Evolutionary conservation across 2,113 vertebrate genomes (phyloP).

Genomic region (Lophochroa leadbeateri): DNA sequence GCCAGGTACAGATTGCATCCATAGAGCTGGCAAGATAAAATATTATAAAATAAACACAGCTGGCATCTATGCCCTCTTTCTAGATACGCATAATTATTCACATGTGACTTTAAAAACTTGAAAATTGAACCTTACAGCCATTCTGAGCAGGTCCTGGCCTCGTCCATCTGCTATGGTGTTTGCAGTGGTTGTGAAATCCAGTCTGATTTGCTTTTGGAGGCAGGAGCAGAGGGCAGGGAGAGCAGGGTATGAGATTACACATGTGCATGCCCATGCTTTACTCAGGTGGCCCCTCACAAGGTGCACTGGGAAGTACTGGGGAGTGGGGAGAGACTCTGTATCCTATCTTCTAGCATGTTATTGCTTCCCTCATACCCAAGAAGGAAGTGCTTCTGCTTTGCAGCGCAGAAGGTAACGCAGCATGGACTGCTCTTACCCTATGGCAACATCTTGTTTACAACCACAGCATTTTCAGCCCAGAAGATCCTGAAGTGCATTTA

Average conservation of each 20-base stretch:
- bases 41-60: neutral
- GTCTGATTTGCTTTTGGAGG: neutral
- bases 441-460: neutral
- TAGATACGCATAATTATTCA: neutral
- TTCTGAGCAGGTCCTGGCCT: neutral
- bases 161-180: rapidly evolving
- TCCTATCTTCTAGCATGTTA: neutral
- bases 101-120: neutral
- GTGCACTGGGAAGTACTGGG: neutral
- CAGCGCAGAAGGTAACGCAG: rapidly evolving
- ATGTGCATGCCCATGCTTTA: rapidly evolving
- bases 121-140: neutral
- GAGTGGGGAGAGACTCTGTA: neutral
- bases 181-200: neutral
- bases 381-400: neutral
- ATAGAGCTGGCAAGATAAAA: neutral
- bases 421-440: neutral
- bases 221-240: neutral
- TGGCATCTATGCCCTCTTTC: neutral
- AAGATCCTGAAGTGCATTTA: neutral
- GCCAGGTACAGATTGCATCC: neutral
- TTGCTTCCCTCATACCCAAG: neutral
- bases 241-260: neutral
- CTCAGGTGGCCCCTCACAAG: neutral
- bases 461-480: neutral